These are phyloP conservation scores for Thymelicus acteon DNA, from an alignment of 2,888 invertebrate genomes.

Conservation along the genomic window DNA sequence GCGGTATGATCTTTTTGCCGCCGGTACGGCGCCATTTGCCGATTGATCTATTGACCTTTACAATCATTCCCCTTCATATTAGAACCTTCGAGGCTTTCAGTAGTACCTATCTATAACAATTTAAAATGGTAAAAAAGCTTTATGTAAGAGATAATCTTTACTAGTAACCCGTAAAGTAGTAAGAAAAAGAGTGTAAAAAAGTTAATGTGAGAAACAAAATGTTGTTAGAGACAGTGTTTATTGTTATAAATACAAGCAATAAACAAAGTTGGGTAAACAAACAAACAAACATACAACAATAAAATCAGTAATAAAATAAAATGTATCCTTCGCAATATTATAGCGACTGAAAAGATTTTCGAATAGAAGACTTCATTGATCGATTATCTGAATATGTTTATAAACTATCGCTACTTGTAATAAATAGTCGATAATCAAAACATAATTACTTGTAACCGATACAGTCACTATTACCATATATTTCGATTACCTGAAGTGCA, in stretches of 20 bases:
- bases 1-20: slow-evolving; percentile 13
- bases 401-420: neutral
- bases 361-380: no score
- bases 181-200: no score
- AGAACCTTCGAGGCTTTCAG: neutral
- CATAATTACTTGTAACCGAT: slow-evolving; percentile 8
- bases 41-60: slow-evolving; percentile 5
- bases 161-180: no score
- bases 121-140: no score
- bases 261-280: neutral
- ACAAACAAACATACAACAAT: neutral
- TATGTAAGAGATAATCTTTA: no score
- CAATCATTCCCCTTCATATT: neutral
- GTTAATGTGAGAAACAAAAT: no score
- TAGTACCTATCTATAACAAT: neutral
- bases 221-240: neutral
- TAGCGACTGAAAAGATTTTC: no score
- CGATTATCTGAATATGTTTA: no score
- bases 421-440: neutral
- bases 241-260: slow-evolving; percentile 5
- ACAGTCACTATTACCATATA: slow-evolving; percentile 5
- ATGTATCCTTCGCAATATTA: no score
- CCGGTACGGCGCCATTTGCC: slow-evolving; percentile 11
- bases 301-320: no score
- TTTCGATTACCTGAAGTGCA: slow-evolving; percentile 13